Percentiles rank a stretch among this genome's conserved stretches.
Evolutionary conservation across 2,797 vertebrate species (phyloP).

Genomic region (Rhabdophis nuchalis): DNA sequence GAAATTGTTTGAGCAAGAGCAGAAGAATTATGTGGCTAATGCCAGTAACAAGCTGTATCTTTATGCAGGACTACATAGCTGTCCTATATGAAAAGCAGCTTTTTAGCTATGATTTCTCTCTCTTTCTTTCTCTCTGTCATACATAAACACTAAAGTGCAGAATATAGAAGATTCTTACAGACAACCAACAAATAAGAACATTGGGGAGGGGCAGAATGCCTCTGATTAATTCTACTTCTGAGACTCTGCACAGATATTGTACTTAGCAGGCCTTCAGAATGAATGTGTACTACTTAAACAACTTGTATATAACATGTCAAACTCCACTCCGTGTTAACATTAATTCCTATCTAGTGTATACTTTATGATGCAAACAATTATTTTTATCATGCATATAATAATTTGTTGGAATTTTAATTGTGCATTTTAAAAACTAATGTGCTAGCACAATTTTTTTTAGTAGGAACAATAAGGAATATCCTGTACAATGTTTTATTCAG

Average conservation of each 20-base stretch:
- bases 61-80: conserved; percentile 43
- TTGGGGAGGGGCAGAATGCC: background rate
- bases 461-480: conserved; percentile 20
- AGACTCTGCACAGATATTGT: conserved; percentile 33
- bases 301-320: conserved; percentile 44
- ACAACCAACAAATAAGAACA: conserved; percentile 69
- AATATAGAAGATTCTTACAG: conserved; percentile 67
- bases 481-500: conserved; percentile 7
- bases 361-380: conserved; percentile 33
- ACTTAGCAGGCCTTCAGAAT: conserved; percentile 40
- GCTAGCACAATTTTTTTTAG: conserved; percentile 7
- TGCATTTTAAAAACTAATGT: conserved; percentile 42
- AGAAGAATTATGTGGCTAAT: conserved; percentile 36
- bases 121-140: conserved; percentile 52
- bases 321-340: conserved; percentile 49
- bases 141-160: conserved; percentile 67
- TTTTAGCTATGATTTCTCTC: conserved; percentile 64
- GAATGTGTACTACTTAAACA: conserved; percentile 41
- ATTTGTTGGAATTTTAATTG: conserved; percentile 19
- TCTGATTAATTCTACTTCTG: conserved; percentile 43
- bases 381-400: conserved; percentile 11
- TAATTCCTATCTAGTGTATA: conserved; percentile 35
- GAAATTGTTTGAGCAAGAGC: conserved; percentile 46
- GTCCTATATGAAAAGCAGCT: conserved; percentile 30
- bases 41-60: conserved; percentile 38